These are phyloP conservation scores for Candidula unifasciata DNA, from an alignment of 2,888 invertebrate genomes.

Conservation along the genomic window DNA sequence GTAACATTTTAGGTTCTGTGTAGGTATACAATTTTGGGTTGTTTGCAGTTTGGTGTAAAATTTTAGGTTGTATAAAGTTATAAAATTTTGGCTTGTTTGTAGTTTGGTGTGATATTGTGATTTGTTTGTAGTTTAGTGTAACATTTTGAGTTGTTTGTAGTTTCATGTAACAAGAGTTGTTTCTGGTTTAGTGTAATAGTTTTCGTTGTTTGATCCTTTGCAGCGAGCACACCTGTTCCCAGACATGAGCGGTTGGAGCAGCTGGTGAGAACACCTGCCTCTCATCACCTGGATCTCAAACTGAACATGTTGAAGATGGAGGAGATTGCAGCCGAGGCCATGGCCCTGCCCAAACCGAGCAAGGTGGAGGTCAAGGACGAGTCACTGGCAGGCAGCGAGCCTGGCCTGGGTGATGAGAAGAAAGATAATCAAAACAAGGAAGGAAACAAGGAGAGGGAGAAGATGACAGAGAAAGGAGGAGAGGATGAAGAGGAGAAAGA, in stretches of 20 bases:
- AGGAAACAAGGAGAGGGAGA: conserved; percentile 6
- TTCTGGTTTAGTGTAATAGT: not conserved
- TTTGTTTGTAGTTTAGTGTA: too few relatives aligned
- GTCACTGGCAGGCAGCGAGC: not conserved
- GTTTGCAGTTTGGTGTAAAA: too few relatives aligned
- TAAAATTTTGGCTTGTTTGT: too few relatives aligned
- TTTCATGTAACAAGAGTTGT: not conserved
- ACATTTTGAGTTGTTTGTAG: too few relatives aligned
- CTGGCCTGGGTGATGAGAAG: not conserved
- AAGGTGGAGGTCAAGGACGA: conserved; percentile 22
- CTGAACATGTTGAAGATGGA: conserved; percentile 73
- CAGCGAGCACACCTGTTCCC: conserved; percentile 41
- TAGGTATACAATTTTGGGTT: too few relatives aligned
- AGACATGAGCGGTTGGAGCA: conserved; percentile 37
- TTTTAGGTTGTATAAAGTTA: too few relatives aligned
- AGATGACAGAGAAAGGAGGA: conserved; percentile 22
- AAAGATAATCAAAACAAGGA: not conserved
- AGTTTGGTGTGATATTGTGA: too few relatives aligned
- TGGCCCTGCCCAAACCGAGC: not conserved
- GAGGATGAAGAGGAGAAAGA: conserved; percentile 29
- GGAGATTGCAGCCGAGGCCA: not conserved
- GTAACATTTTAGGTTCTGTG: too few relatives aligned
- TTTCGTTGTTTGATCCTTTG: conserved; percentile 3
- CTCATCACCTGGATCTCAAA: conserved; percentile 25
- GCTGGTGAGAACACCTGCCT: conserved; percentile 26